Evolutionary conservation across 2,113 vertebrate genomes (phyloP), one percentile per base, ranked within the genome.

Genomic region (Psophia crepitans): DNA sequence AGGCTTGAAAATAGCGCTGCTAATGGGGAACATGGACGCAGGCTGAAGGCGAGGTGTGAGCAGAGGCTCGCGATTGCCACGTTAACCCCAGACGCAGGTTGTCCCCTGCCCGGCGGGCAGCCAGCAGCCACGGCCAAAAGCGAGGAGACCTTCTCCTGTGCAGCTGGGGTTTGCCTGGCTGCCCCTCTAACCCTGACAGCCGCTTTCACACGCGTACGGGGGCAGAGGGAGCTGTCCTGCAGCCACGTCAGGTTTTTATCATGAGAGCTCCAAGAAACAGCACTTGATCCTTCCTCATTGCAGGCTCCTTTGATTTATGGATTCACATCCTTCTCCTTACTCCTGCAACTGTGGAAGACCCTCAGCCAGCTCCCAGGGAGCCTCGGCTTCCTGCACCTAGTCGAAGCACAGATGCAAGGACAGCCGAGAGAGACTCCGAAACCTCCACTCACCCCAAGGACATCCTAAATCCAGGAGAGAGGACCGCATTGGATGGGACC

Each of bases 1-100:
- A 92, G 63, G 71, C 80, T 92, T 39, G 17, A 91, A 95, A 93
- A 90, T 95, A 96, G 93, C 92, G 35, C 41, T 7, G 70, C 76
- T 94, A 84, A 93, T 89, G 46, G 89, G 84, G 66, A 89, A 57
- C 2, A 1, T 26, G 83, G 46, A 58, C 3, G 6, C 32, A 46
- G 73, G 90, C 39, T 79, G 86, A 73, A 92, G 90, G 81, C 6
- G 64, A 90, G 41, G 41, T 15, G 58, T 10, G 74, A 89, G 92
- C 84, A 74, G 89, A 81, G 44, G 58, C 51, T 58, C 1, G 0
- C 3, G 46, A 57, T 5, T 17, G 48, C 66, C 82, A 35, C 35
- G 0, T 41, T 20, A 85, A 73, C 68, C 58, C 90, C 2, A 18
- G 32, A 8, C 8, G 2, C 27, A 12, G 85, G 69, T 15, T 78